phyloP scores from a whole-genome alignment of 2,797 vertebrate species.

The Muraenolepis orangiensis region DNA sequence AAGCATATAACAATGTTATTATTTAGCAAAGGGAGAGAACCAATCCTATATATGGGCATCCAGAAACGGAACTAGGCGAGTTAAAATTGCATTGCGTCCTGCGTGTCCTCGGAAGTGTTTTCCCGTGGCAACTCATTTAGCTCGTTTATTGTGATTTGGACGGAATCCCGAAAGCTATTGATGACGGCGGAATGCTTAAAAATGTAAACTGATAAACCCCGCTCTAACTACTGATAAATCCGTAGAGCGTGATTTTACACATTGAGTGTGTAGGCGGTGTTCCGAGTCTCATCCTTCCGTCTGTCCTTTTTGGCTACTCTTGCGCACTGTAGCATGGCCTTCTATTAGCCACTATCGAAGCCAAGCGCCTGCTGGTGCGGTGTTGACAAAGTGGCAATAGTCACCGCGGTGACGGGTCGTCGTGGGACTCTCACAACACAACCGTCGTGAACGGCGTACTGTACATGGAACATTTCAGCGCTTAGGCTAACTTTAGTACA shows the following conservation, averaged over 20 bases:
- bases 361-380: slow-evolving; percentile 3
- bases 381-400: slow-evolving; percentile 14
- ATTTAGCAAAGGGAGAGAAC: background rate
- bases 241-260: background rate
- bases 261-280: background rate
- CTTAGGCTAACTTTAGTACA: slow-evolving; percentile 11
- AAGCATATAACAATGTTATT: background rate
- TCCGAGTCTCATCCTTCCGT: background rate
- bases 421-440: slow-evolving; percentile 6
- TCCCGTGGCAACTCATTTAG: slow-evolving; percentile 21
- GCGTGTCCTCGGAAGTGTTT: background rate
- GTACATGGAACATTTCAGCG: background rate
- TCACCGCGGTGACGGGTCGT: slow-evolving; percentile 7
- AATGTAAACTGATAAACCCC: too few species aligned
- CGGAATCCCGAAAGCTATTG: slow-evolving; percentile 1
- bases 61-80: slow-evolving; percentile 8
- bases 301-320: slow-evolving; percentile 11
- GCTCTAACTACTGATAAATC: background rate
- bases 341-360: slow-evolving; percentile 2
- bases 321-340: background rate
- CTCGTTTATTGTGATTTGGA: slow-evolving; percentile 17
- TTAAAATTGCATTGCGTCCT: background rate
- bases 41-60: background rate
- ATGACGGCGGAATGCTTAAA: slow-evolving; percentile 1
- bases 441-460: background rate